Conservation (phyloP, 2,113 vertebrate species). For the Peromyscus maniculatus region DNA sequence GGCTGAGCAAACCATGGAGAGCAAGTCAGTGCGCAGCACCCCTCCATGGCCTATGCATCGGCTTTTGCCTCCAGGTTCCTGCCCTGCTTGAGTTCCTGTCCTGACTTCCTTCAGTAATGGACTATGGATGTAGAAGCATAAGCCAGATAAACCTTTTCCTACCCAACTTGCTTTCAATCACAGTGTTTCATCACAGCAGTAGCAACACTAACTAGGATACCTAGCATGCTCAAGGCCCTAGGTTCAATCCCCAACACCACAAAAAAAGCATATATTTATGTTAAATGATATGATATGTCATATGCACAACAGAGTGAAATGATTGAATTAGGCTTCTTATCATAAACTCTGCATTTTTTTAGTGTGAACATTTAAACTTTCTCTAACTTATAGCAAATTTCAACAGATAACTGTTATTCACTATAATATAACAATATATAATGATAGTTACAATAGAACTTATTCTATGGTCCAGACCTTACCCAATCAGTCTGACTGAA, state of each 20-base stretch:
- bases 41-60: background rate
- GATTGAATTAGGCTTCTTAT: background rate
- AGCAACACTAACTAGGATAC: background rate
- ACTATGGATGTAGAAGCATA: background rate
- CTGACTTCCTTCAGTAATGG: background rate
- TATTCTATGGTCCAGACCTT: background rate
- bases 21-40: background rate
- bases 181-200: background rate
- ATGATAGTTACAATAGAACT: background rate
- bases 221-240: background rate
- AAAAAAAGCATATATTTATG: background rate
- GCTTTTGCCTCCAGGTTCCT: background rate
- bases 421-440: background rate
- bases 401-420: background rate
- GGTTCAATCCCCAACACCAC: background rate
- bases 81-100: background rate
- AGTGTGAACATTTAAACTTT: background rate
- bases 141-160: background rate
- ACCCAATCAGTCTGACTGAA: background rate
- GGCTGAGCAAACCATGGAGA: background rate
- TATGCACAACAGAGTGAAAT: background rate
- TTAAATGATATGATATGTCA: too few relatives aligned
- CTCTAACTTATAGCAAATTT: background rate
- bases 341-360: background rate
- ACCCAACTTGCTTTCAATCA: background rate